Conservation (phyloP, 2,113 vertebrate genomes). For the Sander lucioperca region DNA sequence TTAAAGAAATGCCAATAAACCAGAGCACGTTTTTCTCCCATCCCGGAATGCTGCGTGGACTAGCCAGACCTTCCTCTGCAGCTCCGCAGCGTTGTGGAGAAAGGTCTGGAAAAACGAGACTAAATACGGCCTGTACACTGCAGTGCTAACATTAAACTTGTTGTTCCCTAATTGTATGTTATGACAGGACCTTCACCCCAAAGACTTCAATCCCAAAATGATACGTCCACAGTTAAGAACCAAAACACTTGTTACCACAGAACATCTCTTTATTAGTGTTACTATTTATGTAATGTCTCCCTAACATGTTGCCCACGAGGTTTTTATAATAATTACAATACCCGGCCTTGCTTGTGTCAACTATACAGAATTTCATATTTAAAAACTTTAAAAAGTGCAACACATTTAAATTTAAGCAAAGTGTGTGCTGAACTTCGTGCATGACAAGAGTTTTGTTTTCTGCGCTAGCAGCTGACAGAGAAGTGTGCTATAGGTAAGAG, state of each 20-base stretch:
- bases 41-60: too few relatives aligned
- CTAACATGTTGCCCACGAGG: neutral
- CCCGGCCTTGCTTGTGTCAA: neutral
- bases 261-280: neutral
- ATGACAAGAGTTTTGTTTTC: neutral
- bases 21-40: too few relatives aligned
- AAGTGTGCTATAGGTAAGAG: constrained; percentile 17
- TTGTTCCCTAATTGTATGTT: constrained; percentile 10
- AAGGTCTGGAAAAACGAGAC: too few relatives aligned
- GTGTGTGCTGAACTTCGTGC: neutral
- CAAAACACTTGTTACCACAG: neutral
- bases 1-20: too few relatives aligned
- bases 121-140: neutral
- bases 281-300: neutral
- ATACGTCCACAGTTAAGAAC: neutral
- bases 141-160: neutral
- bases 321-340: neutral
- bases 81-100: too few relatives aligned
- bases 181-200: neutral
- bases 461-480: constrained; percentile 13
- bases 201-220: constrained; percentile 34
- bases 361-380: neutral
- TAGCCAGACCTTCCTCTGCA: too few relatives aligned
- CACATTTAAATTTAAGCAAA: too few relatives aligned
- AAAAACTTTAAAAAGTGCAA: neutral